Base-by-base conservation (phyloP, 2,888 invertebrate genomes). In the Nesidiocoris tenuis region DNA sequence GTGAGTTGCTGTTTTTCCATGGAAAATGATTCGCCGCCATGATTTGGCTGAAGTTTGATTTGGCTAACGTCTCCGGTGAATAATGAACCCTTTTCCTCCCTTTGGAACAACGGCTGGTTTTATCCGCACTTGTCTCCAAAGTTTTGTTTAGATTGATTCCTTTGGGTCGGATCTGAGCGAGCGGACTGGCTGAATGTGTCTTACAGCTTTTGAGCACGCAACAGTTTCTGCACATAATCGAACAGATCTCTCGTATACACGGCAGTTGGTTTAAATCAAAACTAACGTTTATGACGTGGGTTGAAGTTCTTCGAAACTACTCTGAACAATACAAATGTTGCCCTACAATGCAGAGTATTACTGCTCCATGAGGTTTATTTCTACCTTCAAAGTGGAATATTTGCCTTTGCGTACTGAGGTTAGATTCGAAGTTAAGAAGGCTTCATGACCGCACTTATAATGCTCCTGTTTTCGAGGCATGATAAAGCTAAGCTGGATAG, bases 301-400 rank as follows among this genome's bases (percentile, higher is more conserved):
- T 67, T 67, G 65, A 65, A 39, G 25, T 39, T 65, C 9, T 19
- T 67, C 22, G 67, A 56, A 65, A 67, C 55, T 18, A 67, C 67
- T 21, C 54, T 23, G 3, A 67, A 55, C 19, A 55, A 18, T 55
- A 56, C 67, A 22, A 67, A 54, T 55, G 67, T 65, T 65, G 17
- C 18, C 16, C n/a, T 17, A 24, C 19, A 17, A 12, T 39, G 9
- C 54, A 54, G 21, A 9, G 2, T 39, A 2, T 65, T 39, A 65
- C 54, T 65, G 25, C 25, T 16, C n/a, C 25, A 9, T 21, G 19
- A 63, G 23, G 22, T 3, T 63, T 63, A 17, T 63, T 63, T 63
- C 63, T 5, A 21, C 22, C 12, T 61, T 61, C 7, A 61, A n/a
- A n/a, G n/a, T n/a, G n/a, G n/a, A n/a, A n/a, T n/a, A n/a, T n/a